phyloP scores from a whole-genome alignment of 2,113 vertebrate genomes.

The Poecilia latipinna region DNA sequence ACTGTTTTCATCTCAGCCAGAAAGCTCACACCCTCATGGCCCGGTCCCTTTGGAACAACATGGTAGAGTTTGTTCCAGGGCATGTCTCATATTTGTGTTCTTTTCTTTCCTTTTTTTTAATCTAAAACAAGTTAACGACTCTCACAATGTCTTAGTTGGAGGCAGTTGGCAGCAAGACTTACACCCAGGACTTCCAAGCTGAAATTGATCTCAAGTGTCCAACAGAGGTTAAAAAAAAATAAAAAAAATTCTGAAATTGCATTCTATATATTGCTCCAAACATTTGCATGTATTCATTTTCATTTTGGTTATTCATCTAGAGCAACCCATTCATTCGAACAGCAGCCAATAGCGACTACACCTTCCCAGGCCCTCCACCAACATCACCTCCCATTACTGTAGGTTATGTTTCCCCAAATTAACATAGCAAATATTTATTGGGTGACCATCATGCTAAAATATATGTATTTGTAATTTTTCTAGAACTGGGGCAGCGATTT shows the following conservation, averaged over 20 bases:
- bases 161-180: slow-evolving; percentile 85
- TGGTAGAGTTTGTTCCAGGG: slow-evolving; percentile 77
- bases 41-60: slow-evolving; percentile 88
- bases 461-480: slow-evolving; percentile 10
- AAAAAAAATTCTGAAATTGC: slow-evolving; percentile 15
- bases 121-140: neutral
- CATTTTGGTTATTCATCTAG: slow-evolving; percentile 69
- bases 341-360: slow-evolving; percentile 83
- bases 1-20: slow-evolving; percentile 90
- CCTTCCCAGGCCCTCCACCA: slow-evolving; percentile 68
- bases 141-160: slow-evolving; percentile 79
- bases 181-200: slow-evolving; percentile 76
- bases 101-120: neutral
- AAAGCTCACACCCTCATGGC: slow-evolving; percentile 89
- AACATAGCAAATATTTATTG: neutral
- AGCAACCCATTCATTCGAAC: slow-evolving; percentile 85
- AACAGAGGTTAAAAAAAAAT: slow-evolving; percentile 79
- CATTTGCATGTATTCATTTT: neutral
- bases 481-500: slow-evolving; percentile 95
- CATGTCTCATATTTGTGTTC: neutral
- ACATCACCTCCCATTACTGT: slow-evolving; percentile 76
- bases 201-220: slow-evolving; percentile 83
- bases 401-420: slow-evolving; percentile 26
- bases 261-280: neutral
- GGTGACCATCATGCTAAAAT: neutral